Percentiles rank a stretch among this genome's conserved stretches.
These are phyloP conservation scores for Parnassius smintheus DNA, from an alignment of 2,888 invertebrate genomes.

Conservation along the genomic window DNA sequence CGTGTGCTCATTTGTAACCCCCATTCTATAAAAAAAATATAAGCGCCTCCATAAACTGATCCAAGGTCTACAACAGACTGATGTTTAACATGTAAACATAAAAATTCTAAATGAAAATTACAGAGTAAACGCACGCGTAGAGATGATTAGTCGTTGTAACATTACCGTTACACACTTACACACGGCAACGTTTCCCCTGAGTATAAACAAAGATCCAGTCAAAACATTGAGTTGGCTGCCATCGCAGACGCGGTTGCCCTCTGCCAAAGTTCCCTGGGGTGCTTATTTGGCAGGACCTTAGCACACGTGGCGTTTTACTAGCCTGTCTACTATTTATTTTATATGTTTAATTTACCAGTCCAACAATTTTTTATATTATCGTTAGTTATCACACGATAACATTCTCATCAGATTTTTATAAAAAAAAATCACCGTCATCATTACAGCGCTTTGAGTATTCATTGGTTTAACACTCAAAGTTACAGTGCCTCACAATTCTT, in stretches of 20 bases:
- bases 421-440: too few relatives aligned
- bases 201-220: conserved; percentile 54
- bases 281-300: conserved; percentile 63
- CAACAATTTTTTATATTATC: too few relatives aligned
- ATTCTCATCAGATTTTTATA: too few relatives aligned
- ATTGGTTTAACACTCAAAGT: too few relatives aligned
- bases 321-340: too few relatives aligned
- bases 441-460: too few relatives aligned
- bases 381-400: too few relatives aligned
- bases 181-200: conserved; percentile 20
- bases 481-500: too few relatives aligned
- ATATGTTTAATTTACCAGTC: too few relatives aligned
- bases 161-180: conserved; percentile 22
- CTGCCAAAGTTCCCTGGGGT: conserved; percentile 42
- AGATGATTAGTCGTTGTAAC: conserved; percentile 29
- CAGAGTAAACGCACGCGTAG: conserved; percentile 7
- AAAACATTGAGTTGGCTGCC: conserved; percentile 53
- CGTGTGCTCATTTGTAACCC: too few relatives aligned
- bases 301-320: conserved; percentile 40
- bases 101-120: conserved; percentile 23
- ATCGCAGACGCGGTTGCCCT: conserved; percentile 44
- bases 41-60: neutral
- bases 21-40: too few relatives aligned
- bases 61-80: conserved; percentile 17
- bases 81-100: conserved; percentile 21